phyloP scores from a whole-genome alignment of 2,797 vertebrate genomes.

The Amblyopsis hoosieri region DNA sequence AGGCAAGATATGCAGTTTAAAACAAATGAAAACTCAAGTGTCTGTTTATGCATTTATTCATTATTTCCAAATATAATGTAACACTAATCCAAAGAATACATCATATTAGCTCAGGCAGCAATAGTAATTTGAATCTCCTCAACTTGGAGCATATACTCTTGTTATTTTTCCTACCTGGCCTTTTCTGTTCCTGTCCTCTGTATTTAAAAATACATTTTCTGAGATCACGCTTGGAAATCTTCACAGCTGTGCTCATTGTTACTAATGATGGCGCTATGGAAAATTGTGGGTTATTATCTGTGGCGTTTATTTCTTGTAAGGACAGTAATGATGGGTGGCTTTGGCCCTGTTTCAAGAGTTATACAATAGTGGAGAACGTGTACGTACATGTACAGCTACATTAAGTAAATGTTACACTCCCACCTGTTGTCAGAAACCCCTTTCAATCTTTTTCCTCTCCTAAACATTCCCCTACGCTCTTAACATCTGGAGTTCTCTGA shows the following conservation, averaged over 20 bases:
- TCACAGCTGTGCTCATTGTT: conserved; percentile 34
- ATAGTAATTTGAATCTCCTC: conserved; percentile 45
- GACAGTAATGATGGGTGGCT: neutral
- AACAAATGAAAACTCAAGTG: too few species aligned
- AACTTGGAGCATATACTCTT: conserved; percentile 24
- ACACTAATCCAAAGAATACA: conserved; percentile 28
- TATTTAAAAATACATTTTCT: conserved; percentile 35
- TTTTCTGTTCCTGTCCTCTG: conserved; percentile 2
- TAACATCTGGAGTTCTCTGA: too few species aligned
- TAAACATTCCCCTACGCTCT: neutral
- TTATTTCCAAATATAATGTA: conserved; percentile 46
- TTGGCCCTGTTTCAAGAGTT: conserved; percentile 9
- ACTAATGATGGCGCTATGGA: conserved; percentile 13
- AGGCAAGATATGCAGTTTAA: too few species aligned
- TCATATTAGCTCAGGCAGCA: conserved; percentile 26
- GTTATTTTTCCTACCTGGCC: neutral
- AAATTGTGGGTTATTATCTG: conserved; percentile 33
- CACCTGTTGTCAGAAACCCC: too few species aligned
- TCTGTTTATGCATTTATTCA: conserved; percentile 34
- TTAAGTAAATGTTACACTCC: neutral
- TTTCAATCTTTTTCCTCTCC: too few species aligned
- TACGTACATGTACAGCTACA: neutral
- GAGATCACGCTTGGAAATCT: conserved; percentile 10
- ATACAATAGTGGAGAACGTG: neutral
- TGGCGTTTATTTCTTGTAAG: conserved; percentile 1